These are phyloP conservation scores for Chascanopsetta lugubris DNA, from an alignment of 2,113 vertebrate genomes.

Conservation along the genomic window DNA sequence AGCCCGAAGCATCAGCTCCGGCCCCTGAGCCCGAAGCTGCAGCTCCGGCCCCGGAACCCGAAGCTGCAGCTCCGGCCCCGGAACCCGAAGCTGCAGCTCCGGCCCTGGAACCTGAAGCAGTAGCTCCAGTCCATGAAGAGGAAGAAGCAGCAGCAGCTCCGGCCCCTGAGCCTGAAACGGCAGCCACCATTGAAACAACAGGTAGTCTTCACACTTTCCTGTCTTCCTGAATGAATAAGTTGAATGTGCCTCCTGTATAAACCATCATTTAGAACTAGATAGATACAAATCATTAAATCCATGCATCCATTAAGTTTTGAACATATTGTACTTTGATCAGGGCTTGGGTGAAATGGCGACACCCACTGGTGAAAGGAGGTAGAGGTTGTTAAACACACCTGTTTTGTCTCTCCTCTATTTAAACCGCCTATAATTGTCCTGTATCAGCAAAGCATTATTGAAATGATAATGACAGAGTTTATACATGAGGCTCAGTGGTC, in stretches of 20 bases:
- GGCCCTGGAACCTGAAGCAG: constrained; percentile 22
- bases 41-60: constrained; percentile 25
- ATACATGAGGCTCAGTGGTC: constrained; percentile 1
- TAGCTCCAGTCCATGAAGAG: constrained; percentile 35
- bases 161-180: constrained; percentile 23
- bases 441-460: neutral
- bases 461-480: constrained; percentile 14
- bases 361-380: neutral
- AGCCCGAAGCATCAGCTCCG: no score
- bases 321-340: neutral
- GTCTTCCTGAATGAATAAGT: constrained; percentile 3
- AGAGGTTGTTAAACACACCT: neutral
- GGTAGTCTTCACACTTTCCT: constrained; percentile 54
- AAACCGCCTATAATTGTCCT: neutral
- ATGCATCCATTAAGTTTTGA: neutral
- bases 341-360: constrained; percentile 8
- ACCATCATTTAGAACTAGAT: no score
- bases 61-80: constrained; percentile 18
- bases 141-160: no score
- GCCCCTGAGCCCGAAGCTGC: no score
- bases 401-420: constrained; percentile 1
- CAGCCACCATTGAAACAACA: constrained; percentile 44
- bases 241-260: constrained; percentile 20
- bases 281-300: no score
- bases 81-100: no score